Conservation (phyloP, 2,888 invertebrate genomes). For the Brachyopa scutellaris region DNA sequence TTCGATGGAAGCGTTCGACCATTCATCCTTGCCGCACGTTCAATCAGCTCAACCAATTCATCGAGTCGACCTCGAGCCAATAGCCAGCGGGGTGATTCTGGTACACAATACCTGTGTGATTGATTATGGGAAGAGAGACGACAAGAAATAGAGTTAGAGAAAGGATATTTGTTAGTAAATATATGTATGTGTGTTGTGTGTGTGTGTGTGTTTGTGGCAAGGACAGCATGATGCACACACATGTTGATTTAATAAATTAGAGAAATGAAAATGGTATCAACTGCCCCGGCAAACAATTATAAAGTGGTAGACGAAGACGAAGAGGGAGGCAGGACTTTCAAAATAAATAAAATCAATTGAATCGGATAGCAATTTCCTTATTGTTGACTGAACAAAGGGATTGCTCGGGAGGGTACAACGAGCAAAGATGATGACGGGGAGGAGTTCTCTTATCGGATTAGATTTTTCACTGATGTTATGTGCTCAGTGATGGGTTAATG, state of each 20-base stretch:
- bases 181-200: not conserved
- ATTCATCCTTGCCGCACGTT: conserved; percentile 86
- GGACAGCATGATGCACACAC: conserved; percentile 19
- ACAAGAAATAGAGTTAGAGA: conserved; percentile 12
- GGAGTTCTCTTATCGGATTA: conserved; percentile 52
- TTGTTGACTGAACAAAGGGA: conserved; percentile 68
- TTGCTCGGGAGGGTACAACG: conserved; percentile 7
- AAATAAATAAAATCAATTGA: conserved; percentile 68
- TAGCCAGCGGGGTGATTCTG: conserved; percentile 91
- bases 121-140: conserved; percentile 45
- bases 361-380: conserved; percentile 59
- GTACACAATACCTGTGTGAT: conserved; percentile 86
- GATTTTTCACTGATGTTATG: conserved; percentile 24
- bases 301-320: not conserved
- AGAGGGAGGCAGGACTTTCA: conserved; percentile 21
- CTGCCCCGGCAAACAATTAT: conserved; percentile 54
- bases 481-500: conserved; percentile 37
- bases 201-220: not conserved
- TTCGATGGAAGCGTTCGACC: conserved; percentile 85
- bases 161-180: conserved; percentile 20
- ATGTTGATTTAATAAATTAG: conserved; percentile 71
- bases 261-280: conserved; percentile 67
- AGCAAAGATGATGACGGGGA: conserved; percentile 1
- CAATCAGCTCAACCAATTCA: conserved; percentile 86
- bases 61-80: conserved; percentile 87